These are phyloP conservation scores for Porites rus DNA, from an alignment of 92 coral and sea anemone species.

Conservation along the genomic window DNA sequence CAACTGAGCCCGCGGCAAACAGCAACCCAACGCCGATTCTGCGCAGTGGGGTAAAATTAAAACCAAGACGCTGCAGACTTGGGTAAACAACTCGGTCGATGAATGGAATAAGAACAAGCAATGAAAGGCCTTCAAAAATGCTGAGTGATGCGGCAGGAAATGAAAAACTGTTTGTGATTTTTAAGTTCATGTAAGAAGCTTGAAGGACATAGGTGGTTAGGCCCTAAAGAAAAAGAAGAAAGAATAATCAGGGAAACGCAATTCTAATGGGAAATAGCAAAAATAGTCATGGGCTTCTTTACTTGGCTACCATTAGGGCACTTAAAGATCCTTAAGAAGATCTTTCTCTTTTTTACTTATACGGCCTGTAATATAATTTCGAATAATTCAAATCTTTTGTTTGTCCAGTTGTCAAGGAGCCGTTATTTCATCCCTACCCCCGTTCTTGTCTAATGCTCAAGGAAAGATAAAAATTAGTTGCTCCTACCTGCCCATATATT, in stretches of 20 bases:
- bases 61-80: constrained; percentile 59
- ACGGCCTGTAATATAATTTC: no score
- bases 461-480: no score
- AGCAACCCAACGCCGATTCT: constrained; percentile 94
- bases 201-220: constrained; percentile 44
- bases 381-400: no score
- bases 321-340: no score
- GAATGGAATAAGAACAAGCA: constrained; percentile 82
- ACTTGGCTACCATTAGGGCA: no score
- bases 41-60: constrained; percentile 80
- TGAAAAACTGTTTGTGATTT: constrained; percentile 12
- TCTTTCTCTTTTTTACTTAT: no score
- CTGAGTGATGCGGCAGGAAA: constrained; percentile 82
- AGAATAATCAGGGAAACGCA: background rate
- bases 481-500: constrained; percentile 83
- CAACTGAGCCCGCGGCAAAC: constrained; percentile 83
- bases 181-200: constrained; percentile 70
- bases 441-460: no score
- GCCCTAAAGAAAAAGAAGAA: background rate
- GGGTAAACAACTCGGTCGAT: constrained; percentile 92
- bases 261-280: no score
- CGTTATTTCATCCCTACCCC: no score
- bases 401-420: no score
- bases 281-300: no score
- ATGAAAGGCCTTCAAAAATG: constrained; percentile 60